phyloP scores from a whole-genome alignment of 2,888 invertebrate species.

The Petrophora chlorosata region DNA sequence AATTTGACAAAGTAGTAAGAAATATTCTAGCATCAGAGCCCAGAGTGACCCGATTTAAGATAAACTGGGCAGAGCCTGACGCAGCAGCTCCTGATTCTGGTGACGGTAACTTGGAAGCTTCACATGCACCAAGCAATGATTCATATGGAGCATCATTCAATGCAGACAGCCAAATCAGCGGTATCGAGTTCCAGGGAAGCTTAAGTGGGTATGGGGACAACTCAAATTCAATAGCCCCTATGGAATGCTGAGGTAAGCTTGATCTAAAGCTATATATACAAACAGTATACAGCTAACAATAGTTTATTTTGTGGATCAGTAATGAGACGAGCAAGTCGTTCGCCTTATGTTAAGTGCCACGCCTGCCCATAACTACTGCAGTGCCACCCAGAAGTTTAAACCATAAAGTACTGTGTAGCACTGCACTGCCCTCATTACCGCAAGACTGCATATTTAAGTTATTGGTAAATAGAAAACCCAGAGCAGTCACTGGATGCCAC shows the following conservation, averaged over 20 bases:
- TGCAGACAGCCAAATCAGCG: constrained; percentile 75
- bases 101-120: constrained; percentile 64
- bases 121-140: constrained; percentile 70
- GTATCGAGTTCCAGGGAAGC: constrained; percentile 71
- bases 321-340: too few species aligned
- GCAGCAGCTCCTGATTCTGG: constrained; percentile 64
- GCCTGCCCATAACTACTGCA: too few species aligned
- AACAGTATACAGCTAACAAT: not conserved
- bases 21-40: constrained; percentile 95
- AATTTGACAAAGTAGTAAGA: constrained; percentile 95
- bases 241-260: constrained; percentile 67
- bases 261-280: not conserved
- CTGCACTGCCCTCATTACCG: too few species aligned
- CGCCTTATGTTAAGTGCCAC: too few species aligned
- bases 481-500: too few species aligned
- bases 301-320: too few species aligned
- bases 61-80: constrained; percentile 95
- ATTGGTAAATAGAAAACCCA: too few species aligned
- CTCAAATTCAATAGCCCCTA: constrained; percentile 85
- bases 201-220: constrained; percentile 84
- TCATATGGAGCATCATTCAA: constrained; percentile 72
- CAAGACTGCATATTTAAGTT: not conserved
- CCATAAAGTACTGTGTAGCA: too few species aligned
- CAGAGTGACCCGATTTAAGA: constrained; percentile 96
- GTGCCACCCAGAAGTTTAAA: too few species aligned